Evolutionary conservation across 2,888 invertebrate species (phyloP).

Genomic region (Scrobipalpa costella): DNA sequence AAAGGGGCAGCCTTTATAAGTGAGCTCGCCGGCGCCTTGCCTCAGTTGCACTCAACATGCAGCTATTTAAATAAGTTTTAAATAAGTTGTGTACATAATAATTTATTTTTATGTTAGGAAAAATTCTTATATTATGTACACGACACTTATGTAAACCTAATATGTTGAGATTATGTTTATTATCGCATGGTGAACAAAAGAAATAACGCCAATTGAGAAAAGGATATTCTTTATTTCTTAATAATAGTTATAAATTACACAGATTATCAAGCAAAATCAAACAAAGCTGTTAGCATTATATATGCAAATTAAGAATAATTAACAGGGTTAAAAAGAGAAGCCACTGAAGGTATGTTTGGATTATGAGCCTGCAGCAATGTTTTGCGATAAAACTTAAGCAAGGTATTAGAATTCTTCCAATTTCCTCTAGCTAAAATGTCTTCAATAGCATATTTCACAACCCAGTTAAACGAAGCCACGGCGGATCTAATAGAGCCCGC

Average conservation of each 20-base stretch:
- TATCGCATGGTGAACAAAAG: conserved; percentile 1
- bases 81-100: conserved; percentile 8
- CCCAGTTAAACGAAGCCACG: background rate
- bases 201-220: background rate
- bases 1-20: background rate
- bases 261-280: background rate
- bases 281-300: background rate
- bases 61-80: background rate
- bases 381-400: background rate
- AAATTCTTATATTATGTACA: conserved; percentile 7
- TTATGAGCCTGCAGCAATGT: background rate
- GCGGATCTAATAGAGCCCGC: background rate
- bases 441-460: background rate
- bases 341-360: background rate
- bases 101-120: conserved; percentile 1
- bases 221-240: background rate
- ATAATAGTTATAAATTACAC: background rate
- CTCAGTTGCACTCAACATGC: conserved; percentile 6
- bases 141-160: conserved; percentile 6
- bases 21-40: background rate
- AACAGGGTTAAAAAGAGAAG: background rate
- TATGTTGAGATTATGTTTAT: background rate
- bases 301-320: background rate
- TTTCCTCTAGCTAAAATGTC: background rate
- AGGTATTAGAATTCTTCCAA: background rate